Conservation (phyloP, 2,888 invertebrate genomes). For the Philereme vetulata region DNA sequence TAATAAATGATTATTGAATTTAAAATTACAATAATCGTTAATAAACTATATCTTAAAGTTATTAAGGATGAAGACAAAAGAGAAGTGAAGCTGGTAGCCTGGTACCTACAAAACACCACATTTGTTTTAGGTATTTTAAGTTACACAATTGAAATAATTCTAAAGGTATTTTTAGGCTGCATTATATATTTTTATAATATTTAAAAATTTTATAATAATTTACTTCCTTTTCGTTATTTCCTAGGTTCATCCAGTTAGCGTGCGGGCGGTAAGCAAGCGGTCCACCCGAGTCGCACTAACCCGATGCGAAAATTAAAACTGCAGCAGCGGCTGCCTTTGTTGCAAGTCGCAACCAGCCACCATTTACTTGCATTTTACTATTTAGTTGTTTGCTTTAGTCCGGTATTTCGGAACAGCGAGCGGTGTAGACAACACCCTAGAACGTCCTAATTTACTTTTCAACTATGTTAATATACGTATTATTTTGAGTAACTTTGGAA, state of each 20-base stretch:
- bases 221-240: not conserved
- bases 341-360: slow-evolving; percentile 1
- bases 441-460: slow-evolving; percentile 8
- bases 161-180: too few species aligned
- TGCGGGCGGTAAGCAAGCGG: slow-evolving; percentile 18
- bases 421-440: slow-evolving; percentile 2
- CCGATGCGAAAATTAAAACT: slow-evolving; percentile 41
- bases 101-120: too few species aligned
- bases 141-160: too few species aligned
- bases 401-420: slow-evolving; percentile 9
- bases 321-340: slow-evolving; percentile 34
- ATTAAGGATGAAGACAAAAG: too few species aligned
- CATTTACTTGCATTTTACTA: slow-evolving; percentile 23
- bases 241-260: slow-evolving; percentile 19
- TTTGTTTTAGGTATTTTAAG: too few species aligned
- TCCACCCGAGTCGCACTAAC: slow-evolving; percentile 34
- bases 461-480: not conserved
- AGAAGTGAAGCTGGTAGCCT: too few species aligned
- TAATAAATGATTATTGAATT: too few species aligned
- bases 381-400: slow-evolving; percentile 15
- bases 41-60: too few species aligned
- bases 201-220: too few species aligned
- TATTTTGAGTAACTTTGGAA: not conserved
- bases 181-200: too few species aligned
- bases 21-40: too few species aligned